Evolutionary conservation across 2,888 invertebrate species (phyloP), one percentile per base, ranked within the genome.

Genomic region (Sarcophaga variegata): DNA sequence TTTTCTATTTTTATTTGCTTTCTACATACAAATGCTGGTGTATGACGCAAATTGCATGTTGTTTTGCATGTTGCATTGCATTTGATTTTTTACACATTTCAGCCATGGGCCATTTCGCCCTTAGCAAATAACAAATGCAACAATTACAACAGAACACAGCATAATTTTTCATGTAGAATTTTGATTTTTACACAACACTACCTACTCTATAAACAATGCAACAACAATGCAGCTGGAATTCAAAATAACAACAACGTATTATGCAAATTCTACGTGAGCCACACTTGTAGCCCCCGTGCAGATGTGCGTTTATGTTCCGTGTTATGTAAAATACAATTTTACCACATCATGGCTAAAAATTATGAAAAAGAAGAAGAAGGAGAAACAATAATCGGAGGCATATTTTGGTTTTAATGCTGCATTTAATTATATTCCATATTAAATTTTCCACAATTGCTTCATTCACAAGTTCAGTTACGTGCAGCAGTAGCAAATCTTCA

Each of bases 391-490:
- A 37, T 25, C n/a, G 72, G 66, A 59, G 47, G 4, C 54, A 72
- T 37, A 59, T 72, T 71, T 27, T 11, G 10, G 3, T n/a, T 47
- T 37, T 45, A 12, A 49, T 49, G 20, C n/a, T 67, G 67, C 72
- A 69, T 70, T 60, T 22, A 37, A 37, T 11, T n/a, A 59, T 74
- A 66, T 70, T n/a, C 25, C 66, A 66, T 59, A 66, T 76, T 62
- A 8, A 37, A 76, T 71, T 49, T 76, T 76, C 64, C 25, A 49
- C 80, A 80, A 80, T 84, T 80, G 80, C 66, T 84, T 64, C 76
- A 76, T 80, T 84, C 27, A 1, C 37, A 8, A 37, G 37, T 37
- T 37, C 37, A 10, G 8, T 37, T 66, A 63, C 37, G n/a, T 67
- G 27, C 69, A 45, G 11, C 25, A 62, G 17, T 59, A n/a, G 27